Evolutionary conservation across 2,888 invertebrate genomes (phyloP), one percentile per base, ranked within the genome.

Genomic region (Ypsolopha sequella): DNA sequence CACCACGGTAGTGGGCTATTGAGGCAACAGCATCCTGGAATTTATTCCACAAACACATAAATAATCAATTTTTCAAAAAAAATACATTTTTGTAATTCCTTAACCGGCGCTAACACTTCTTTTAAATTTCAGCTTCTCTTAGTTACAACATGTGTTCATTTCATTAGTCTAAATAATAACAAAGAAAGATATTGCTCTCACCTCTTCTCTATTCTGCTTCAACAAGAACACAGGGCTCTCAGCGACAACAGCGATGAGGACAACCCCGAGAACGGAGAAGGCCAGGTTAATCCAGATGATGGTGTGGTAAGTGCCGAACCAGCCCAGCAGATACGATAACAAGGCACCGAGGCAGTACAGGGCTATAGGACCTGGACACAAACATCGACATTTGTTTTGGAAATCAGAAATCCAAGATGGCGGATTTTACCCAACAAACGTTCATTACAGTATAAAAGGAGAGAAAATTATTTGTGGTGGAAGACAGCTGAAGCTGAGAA

Each of bases 161-260:
- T 24, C 24, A 24, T 24, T 24, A 24, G 4, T 24, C 24, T 2
- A 24, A 24, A 24, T 24, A 24, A 3, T 3, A 4, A 24, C 24
- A 24, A 2, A 4, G 2, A 2, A 2, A 24, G 4, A 24, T 2
- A 24, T 24, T 24, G 0, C n/a, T 41, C 52, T 51, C 41, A 86
- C 85, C 66, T 82, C 76, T 51, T 84, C 81, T 48, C 72, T 68
- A 0, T 76, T 77, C 55, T 80, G 68, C 51, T 72, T 70, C 41
- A 86, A 49, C 38, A 80, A 55, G 53, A 56, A 85, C 34, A 80
- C 59, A 0, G 86, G 86, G 49, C 82, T 85, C 49, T 86, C 86
- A 0, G 63, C 70, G 0, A 80, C 69, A 0, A 69, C 54, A 56
- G 70, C 51, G 7, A 77, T 56, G 0, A 80, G 60, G 0, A 68